Conservation (phyloP, 1,140 invertebrate species). For the Achatina immaculata region DNA sequence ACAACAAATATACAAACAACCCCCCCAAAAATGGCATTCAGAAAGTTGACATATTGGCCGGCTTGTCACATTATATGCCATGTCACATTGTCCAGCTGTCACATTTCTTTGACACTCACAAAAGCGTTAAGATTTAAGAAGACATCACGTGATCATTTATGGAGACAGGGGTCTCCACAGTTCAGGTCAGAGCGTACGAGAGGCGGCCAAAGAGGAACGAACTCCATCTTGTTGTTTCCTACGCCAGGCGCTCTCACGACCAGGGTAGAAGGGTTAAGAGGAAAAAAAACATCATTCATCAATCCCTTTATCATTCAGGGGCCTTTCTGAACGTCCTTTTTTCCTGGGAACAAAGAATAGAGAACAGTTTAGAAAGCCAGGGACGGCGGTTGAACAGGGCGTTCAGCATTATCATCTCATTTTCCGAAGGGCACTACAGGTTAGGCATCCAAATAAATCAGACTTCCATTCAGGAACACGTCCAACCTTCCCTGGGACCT, state of each 20-base stretch:
- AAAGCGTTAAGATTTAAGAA: background rate
- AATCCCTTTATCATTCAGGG: background rate
- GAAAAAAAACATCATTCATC: no score
- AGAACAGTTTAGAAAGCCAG: background rate
- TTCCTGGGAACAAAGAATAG: background rate
- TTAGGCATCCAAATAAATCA: background rate
- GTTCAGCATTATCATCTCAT: background rate
- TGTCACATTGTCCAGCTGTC: conserved; percentile 4
- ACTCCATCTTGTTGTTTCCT: no score
- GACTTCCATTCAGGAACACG: background rate
- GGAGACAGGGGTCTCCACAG: background rate
- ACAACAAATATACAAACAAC: no score
- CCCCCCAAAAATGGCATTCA: no score
- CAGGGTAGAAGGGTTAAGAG: no score
- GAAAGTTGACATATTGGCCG: no score
- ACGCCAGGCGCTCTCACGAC: no score
- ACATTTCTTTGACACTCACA: background rate
- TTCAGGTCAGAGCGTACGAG: background rate
- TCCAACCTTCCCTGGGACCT: background rate
- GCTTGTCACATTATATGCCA: background rate
- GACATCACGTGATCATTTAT: background rate
- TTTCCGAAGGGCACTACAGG: background rate
- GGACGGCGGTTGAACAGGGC: background rate
- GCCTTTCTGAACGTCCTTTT: background rate
- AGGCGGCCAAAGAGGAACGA: no score